Percentiles rank a stretch among this genome's conserved stretches.
phyloP scores from a whole-genome alignment of 1,140 invertebrate species.

The Drosophila prosaltans region DNA sequence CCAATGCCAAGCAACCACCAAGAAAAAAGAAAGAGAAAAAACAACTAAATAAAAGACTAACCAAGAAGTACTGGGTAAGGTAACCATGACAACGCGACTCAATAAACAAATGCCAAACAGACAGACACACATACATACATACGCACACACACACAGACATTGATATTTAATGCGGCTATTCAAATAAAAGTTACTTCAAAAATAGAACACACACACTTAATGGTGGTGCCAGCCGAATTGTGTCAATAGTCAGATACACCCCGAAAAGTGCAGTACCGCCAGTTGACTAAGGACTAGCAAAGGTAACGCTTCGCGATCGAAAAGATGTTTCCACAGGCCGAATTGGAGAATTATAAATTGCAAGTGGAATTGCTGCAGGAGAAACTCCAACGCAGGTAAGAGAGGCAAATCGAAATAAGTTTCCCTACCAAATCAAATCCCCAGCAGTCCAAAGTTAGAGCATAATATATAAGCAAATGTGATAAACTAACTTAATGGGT shows the following conservation, averaged over 20 bases:
- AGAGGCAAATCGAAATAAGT: background rate
- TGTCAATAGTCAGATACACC: constrained; percentile 47
- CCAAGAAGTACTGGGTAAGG: constrained; percentile 52
- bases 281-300: constrained; percentile 41
- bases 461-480: too few species aligned
- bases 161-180: constrained; percentile 50
- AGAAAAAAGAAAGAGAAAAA: constrained; percentile 18
- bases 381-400: constrained; percentile 76
- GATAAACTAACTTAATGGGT: too few species aligned
- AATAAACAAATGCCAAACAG: constrained; percentile 62
- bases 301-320: constrained; percentile 31
- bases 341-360: constrained; percentile 81
- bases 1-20: constrained; percentile 77
- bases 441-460: too few species aligned
- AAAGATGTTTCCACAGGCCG: constrained; percentile 75
- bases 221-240: constrained; percentile 53
- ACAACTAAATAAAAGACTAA: constrained; percentile 45
- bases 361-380: constrained; percentile 81
- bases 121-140: constrained; percentile 18
- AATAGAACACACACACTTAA: constrained; percentile 72
- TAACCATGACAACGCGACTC: constrained; percentile 66
- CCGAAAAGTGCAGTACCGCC: constrained; percentile 49
- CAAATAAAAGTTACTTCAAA: constrained; percentile 67
- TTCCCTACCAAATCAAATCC: background rate
- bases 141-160: constrained; percentile 8